These are phyloP conservation scores for Tolmerus cingulatus DNA, from an alignment of 2,888 invertebrate genomes.

Conservation along the genomic window DNA sequence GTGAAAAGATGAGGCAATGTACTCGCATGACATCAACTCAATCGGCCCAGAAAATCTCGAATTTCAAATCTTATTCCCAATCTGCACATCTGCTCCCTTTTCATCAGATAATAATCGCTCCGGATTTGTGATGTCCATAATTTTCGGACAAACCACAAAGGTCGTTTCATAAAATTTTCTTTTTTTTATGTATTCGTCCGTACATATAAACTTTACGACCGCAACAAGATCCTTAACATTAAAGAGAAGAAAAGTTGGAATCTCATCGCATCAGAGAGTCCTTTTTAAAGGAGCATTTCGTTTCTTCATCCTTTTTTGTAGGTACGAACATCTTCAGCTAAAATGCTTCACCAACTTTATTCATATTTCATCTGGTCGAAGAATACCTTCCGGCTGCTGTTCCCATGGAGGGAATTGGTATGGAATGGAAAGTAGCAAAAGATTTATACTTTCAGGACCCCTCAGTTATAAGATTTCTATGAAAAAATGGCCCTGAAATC, in stretches of 20 bases:
- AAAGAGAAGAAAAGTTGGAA: background rate
- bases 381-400: slow-evolving; percentile 19
- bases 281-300: background rate
- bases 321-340: background rate
- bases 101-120: background rate
- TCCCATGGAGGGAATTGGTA: background rate
- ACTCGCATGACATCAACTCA: background rate
- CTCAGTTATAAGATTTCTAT: slow-evolving; percentile 1
- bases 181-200: background rate
- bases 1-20: background rate
- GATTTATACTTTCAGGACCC: slow-evolving; percentile 7
- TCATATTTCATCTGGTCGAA: slow-evolving; percentile 17
- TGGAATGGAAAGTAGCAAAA: slow-evolving; percentile 19
- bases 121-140: slow-evolving; percentile 5
- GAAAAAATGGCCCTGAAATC: background rate
- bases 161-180: slow-evolving; percentile 10
- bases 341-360: slow-evolving; percentile 31
- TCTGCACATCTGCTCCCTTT: background rate
- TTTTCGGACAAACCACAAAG: slow-evolving; percentile 9
- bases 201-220: slow-evolving; percentile 21
- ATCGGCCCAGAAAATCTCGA: background rate
- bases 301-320: background rate
- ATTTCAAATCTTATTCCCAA: background rate
- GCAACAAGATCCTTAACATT: background rate
- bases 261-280: background rate